Evolutionary conservation across 2,888 invertebrate genomes (phyloP), one percentile per base, ranked within the genome.

Genomic region (Pimpla rufipes): DNA sequence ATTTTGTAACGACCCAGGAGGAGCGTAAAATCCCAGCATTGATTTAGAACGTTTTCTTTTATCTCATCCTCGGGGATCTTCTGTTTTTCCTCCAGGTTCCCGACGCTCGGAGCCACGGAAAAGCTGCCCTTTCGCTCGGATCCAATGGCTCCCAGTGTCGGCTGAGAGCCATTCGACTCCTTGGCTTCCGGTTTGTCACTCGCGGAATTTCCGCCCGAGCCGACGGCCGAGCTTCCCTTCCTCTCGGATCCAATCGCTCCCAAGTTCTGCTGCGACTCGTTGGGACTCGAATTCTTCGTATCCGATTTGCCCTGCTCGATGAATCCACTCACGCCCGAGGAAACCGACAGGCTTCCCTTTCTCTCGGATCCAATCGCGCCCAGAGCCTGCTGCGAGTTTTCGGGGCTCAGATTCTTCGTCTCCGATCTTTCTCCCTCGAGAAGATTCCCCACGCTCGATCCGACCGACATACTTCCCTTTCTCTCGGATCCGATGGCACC

Each of bases 11-110:
- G 85, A 70, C 88, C 82, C 1, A 87, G 59, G 1, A 88, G 42
- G 2, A 89, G 21, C 8, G 88, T 89, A 37, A 88, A 89, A 62
- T 89, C 89, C 88, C 88, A 88, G 47, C 88, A 89, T 21, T 88
- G 86, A 0, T 88, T 83, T 45, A 87, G 47, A 42, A 85, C 85
- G 35, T 88, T 85, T 7, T 85, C 82, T 10, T 80, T 80, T 10
- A 75, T 73, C 7, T 70, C 70, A 4, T 29, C 5, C n/a, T 1
- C 55, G 23, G 29, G 52, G 42, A 52, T 75, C 74, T 2, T 52
- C 7, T 8, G 40, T 70, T 55, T 77, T 40, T 55, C 18, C 21
- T 29, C 29, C 3, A 29, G 2, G 5, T 3, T 29, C 29, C 29
- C 29, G 5, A 5, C 21, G 16, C 21, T 2, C n/a, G n/a, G n/a